Evolutionary conservation across 2,797 vertebrate species (phyloP).

Genomic region (Bryconaethiops microstoma): DNA sequence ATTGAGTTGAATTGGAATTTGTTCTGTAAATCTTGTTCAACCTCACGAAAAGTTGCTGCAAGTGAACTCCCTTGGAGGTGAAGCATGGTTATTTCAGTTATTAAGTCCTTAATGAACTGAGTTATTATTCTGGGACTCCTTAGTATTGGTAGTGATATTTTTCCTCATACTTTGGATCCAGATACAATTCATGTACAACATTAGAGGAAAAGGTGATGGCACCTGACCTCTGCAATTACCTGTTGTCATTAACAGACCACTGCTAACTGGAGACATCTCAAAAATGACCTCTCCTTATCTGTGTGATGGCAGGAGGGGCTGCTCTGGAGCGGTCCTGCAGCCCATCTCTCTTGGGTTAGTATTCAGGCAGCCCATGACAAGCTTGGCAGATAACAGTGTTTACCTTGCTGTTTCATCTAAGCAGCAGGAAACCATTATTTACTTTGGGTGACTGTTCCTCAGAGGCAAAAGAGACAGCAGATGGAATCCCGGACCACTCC

Average conservation of each 20-base stretch:
- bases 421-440: conserved; percentile 39
- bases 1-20: too few relatives aligned
- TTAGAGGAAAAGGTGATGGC: conserved; percentile 33
- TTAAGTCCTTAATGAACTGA: neutral
- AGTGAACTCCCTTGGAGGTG: neutral
- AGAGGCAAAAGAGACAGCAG: conserved; percentile 4
- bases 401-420: conserved; percentile 43
- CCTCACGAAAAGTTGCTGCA: neutral
- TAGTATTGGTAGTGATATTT: neutral
- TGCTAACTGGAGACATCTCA: conserved; percentile 68
- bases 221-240: conserved; percentile 63
- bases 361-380: conserved; percentile 25
- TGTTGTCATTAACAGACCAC: conserved; percentile 58
- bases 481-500: conserved; percentile 24
- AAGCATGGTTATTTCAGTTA: neutral
- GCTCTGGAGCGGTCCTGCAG: conserved; percentile 62
- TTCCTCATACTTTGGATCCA: too few relatives aligned
- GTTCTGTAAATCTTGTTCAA: neutral
- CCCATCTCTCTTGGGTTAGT: conserved; percentile 25
- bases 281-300: conserved; percentile 79
- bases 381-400: conserved; percentile 50
- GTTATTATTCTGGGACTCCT: neutral
- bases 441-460: conserved; percentile 41
- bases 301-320: conserved; percentile 59
- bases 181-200: neutral